These are phyloP conservation scores for Heliconius himera DNA, from an alignment of 1,140 invertebrate genomes.

Conservation along the genomic window DNA sequence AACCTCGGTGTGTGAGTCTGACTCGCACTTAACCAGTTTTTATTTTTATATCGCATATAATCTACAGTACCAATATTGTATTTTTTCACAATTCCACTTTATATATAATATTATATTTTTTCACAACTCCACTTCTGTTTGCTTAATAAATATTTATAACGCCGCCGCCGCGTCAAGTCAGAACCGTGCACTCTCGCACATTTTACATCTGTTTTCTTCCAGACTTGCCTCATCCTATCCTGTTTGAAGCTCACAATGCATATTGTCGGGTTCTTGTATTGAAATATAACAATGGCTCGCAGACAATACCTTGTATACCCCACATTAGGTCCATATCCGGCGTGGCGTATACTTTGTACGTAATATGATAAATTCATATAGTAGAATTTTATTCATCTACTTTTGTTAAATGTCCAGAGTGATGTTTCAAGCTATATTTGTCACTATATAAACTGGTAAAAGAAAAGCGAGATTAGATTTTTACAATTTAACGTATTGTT, in stretches of 20 bases:
- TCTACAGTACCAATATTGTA: too few species aligned
- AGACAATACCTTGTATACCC: constrained; percentile 21
- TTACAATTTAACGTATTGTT: too few species aligned
- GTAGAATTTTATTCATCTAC: neutral
- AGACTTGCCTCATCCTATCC: neutral
- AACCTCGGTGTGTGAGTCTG: too few species aligned
- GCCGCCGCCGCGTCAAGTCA: neutral
- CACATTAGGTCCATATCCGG: constrained; percentile 9
- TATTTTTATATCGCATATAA: too few species aligned
- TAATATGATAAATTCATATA: neutral
- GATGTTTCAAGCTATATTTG: too few species aligned
- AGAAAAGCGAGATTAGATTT: too few species aligned
- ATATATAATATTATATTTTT: neutral
- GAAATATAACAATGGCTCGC: constrained; percentile 24
- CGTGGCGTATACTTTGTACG: neutral
- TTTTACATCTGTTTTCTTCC: constrained; percentile 1
- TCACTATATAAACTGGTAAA: too few species aligned
- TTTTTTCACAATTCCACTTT: too few species aligned
- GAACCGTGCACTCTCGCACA: neutral
- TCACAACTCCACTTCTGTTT: neutral
- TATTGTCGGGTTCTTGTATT: constrained; percentile 25
- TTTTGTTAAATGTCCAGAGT: too few species aligned
- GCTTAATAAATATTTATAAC: constrained; percentile 6
- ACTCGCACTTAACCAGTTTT: too few species aligned
- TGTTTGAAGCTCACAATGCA: neutral